Evolutionary conservation across 2,113 vertebrate genomes (phyloP), one percentile per base, ranked within the genome.

Genomic region (Solenodon paradoxus): DNA sequence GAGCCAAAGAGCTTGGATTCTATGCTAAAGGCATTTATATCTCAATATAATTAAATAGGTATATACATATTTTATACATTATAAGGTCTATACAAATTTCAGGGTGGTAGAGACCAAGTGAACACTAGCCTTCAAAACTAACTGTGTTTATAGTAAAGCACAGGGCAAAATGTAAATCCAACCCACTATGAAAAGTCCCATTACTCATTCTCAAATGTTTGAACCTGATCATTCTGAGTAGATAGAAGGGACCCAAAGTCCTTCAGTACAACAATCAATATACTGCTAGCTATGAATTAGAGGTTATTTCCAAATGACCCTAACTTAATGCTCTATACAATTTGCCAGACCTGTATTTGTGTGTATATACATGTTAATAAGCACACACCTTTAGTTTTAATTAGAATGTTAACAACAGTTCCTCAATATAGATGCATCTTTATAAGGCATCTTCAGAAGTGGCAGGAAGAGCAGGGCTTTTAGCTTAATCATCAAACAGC

Each of bases 271-370:
- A 38, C 47, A 80, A 49, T 38, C 32, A 74, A 32, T 30, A 32
- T 38, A 47, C 32, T 19, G 5, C 47, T 53, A 40, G 30, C 61
- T 66, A n/a, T 69, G 63, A 26, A 53, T 26, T 68, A 75, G 32
- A 88, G 42, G 42, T 88, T 59, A 90, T 64, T 90, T 75, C 80
- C 71, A 84, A 88, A 90, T 75, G 35, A 88, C 32, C 38, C 30
- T 80, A 84, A 80, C 3, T 11, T 84, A 81, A 88, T 47, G 63
- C 5, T 66, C 53, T 66, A 81, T 32, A 57, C 35, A 81, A 77
- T 75, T 7, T 61, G 19, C 35, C 35, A 55, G 22, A 45, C 5
- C 10, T 84, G 5, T 66, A 72, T 79, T 55, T 28, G 10, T 32
- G 42, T 74, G 17, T 35, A 10, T 28, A 3, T 71, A 22, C 35